Evolutionary conservation across 2,888 invertebrate genomes (phyloP), one percentile per base, ranked within the genome.

Genomic region (Phasia obesa): DNA sequence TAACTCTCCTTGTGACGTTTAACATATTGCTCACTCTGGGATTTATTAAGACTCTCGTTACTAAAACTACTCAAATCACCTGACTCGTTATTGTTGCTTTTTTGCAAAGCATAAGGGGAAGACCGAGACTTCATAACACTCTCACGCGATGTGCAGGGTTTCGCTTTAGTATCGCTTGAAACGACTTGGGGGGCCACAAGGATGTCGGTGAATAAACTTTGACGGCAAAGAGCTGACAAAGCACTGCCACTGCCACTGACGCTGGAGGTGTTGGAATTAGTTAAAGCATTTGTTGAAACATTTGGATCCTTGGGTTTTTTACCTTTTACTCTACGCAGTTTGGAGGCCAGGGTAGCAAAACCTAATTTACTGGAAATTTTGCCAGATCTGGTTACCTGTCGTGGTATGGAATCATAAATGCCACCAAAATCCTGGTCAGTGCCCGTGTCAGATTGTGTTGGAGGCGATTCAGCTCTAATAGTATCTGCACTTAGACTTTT

Each of bases 401-500:
- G 88, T 0, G 93, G 93, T 71, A 93, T 85, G 0, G 93, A 93
- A 1, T 93, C 93, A 84, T 93, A 93, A 2, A 92, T 92, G 15
- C 92, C 91, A 4, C 88, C 88, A 75, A 91, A 91, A 42, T 89
- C 89, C 47, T 87, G 87, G 75, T 90, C 90, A 2, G 90, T 90
- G 4, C 88, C 87, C 7, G 86, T 74, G 44, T 86, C 86, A 17
- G 86, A 86, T 59, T 81, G 83, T 82, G 82, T 84, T 13, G 82
- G 84, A 1, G 85, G 84, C 7, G 81, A 71, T 49, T 83, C 83
- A 4, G 82, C 86, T 19, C 84, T 94, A 75, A 96, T 95, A 94
- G 96, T 95, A n/a, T 95, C 95, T 0, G 94, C 95, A 84, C 96
- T 96, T 0, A 94, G 94, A 35, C 95, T 95, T 86, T 96, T 95